Evolutionary conservation across 2,797 vertebrate species (phyloP), one percentile per base, ranked within the genome.

Genomic region (Tamandua tetradactyla): DNA sequence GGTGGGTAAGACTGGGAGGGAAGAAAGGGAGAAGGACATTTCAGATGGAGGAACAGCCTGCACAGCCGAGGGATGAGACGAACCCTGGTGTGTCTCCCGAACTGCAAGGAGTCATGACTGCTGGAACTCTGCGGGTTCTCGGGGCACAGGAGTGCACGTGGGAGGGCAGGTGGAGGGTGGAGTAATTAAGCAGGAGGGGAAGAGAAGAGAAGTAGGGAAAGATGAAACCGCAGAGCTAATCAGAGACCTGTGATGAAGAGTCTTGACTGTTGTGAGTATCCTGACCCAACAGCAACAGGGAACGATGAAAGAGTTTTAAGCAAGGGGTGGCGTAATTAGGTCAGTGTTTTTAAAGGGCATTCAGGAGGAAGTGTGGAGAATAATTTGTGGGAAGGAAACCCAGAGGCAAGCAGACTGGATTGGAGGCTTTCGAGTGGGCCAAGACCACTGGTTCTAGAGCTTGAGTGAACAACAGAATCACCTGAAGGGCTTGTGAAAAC

Each of bases 241-340:
- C 14, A 93, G 42, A 35, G 13, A 64, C 42, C 52, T n/a, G 81
- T n/a, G 40, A 23, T 25, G 12, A 87, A 23, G 15, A 85, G 82
- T 20, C 44, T 32, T 35, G 57, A 61, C 66, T 32, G 25, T 42
- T 37, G 7, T 62, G 47, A 68, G 22, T 30, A 40, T 64, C 14
- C 59, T 72, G 71, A 52, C 27, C 52, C 32, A n/a, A 55, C 42
- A 64, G 55, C 49, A 32, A 13, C 1, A 8, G 42, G 9, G 9
- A 86, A 42, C 44, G 42, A 37, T 30, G 15, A 49, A 61, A 75
- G 20, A n/a, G 7, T 69, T 84, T 84, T 94, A 72, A 95, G 57
- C 22, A 76, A 69, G 22, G 32, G 2, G 18, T 61, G n/a, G 27
- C n/a, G 59, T 23, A 42, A 85, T 22, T 49, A 75, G 68, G 64